A percentile compares a stretch with the other conserved stretches of the same genome.
phyloP scores from a whole-genome alignment of 2,888 invertebrate species.

The Lepidocyrtinus sp. region DNA sequence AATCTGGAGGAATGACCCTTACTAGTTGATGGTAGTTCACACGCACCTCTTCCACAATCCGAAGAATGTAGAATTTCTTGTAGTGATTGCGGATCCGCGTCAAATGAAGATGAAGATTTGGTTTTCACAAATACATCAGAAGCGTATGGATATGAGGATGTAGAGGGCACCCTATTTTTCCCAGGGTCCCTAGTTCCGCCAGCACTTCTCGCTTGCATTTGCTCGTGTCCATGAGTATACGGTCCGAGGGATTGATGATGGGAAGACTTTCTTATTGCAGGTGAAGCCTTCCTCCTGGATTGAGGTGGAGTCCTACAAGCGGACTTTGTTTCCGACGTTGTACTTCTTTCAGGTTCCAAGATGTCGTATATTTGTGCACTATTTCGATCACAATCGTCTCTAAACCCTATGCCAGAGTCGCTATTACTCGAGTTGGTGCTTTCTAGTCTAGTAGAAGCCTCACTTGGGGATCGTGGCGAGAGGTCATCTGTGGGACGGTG shows the following conservation, averaged over 20 bases:
- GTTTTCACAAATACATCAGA: slow-evolving; percentile 26
- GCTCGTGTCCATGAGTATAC: slow-evolving; percentile 39
- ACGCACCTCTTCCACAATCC: slow-evolving; percentile 10
- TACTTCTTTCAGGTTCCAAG: slow-evolving; percentile 60
- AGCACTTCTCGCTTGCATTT: slow-evolving; percentile 7
- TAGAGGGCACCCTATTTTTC: slow-evolving; percentile 7
- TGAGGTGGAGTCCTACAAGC: slow-evolving; percentile 37
- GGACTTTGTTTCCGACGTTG: slow-evolving; percentile 16
- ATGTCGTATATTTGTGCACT: slow-evolving; percentile 70
- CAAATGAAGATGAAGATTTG: slow-evolving; percentile 36
- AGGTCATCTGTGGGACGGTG: slow-evolving; percentile 72
- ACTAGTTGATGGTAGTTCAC: slow-evolving; percentile 41
- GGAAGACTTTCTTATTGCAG: slow-evolving; percentile 45
- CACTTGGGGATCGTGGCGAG: slow-evolving; percentile 65
- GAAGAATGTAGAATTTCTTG: slow-evolving; percentile 46
- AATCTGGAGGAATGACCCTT: slow-evolving; percentile 32
- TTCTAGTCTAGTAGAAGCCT: slow-evolving; percentile 73
- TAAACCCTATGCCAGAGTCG: slow-evolving; percentile 95
- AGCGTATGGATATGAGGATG: slow-evolving; percentile 18
- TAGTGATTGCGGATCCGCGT: slow-evolving; percentile 47
- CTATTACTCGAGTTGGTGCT: slow-evolving; percentile 90
- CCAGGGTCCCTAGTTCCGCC: background rate
- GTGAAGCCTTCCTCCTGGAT: slow-evolving; percentile 41
- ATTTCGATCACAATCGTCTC: slow-evolving; percentile 88
- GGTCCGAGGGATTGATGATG: slow-evolving; percentile 43